Evolutionary conservation across 2,113 vertebrate species (phyloP).

Genomic region (Thomomys bottae): DNA sequence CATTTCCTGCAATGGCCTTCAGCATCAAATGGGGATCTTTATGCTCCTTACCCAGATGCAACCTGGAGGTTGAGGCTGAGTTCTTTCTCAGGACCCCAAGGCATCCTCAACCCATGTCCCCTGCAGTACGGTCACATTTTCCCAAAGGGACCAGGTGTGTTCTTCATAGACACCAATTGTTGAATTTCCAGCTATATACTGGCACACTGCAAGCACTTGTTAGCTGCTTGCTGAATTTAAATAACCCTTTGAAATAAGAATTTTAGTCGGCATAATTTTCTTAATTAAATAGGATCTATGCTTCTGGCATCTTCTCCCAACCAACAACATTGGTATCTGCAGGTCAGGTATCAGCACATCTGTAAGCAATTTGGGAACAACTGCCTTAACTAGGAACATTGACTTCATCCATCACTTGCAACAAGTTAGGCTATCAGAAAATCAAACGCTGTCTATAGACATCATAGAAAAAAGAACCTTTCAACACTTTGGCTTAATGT

Average conservation of each 20-base stretch:
- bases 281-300: conserved; percentile 5
- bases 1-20: neutral
- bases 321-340: neutral
- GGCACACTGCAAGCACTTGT: neutral
- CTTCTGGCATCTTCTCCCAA: neutral
- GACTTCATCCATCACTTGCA: neutral
- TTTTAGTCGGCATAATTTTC: neutral
- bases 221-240: neutral
- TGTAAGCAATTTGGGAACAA: neutral
- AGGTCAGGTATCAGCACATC: neutral
- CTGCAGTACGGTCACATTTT: neutral
- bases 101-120: neutral
- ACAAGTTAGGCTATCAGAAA: neutral
- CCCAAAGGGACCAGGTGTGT: neutral
- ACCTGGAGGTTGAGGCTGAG: neutral
- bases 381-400: neutral
- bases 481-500: neutral
- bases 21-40: neutral
- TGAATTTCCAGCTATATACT: neutral
- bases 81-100: neutral
- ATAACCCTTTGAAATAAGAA: neutral
- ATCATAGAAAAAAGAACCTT: neutral
- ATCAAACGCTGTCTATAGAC: neutral
- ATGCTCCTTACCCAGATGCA: neutral
- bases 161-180: neutral